Evolutionary conservation across 1,140 invertebrate genomes (phyloP).

Genomic region (Nasonia longicornis): DNA sequence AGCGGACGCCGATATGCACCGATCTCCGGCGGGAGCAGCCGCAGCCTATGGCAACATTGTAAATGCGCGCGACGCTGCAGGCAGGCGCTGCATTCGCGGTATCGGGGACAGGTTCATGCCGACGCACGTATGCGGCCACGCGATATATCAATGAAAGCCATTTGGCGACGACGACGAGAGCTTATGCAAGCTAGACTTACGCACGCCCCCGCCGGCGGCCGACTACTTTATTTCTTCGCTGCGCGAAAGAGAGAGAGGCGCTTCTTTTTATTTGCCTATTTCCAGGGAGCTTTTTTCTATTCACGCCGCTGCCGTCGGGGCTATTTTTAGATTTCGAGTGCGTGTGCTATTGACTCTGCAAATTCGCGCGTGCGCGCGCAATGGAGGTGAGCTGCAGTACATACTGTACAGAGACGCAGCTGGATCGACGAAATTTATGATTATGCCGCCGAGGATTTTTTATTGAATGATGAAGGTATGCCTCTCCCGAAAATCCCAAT

Average conservation of each 20-base stretch:
- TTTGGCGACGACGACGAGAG: conserved; percentile 1
- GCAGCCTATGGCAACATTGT: conserved; percentile 46
- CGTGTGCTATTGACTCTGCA: not conserved
- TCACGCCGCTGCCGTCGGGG: not conserved
- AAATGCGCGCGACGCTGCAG: conserved; percentile 49
- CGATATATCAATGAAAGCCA: conserved; percentile 33
- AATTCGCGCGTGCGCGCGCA: not conserved
- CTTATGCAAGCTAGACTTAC: not conserved
- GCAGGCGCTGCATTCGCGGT: conserved; percentile 48
- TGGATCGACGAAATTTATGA: too few relatives aligned
- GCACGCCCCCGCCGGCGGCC: not conserved
- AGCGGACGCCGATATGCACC: conserved; percentile 54
- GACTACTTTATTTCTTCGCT: not conserved
- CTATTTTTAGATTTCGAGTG: not conserved
- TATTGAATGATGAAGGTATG: too few relatives aligned
- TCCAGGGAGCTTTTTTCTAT: not conserved
- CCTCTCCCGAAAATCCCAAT: too few relatives aligned
- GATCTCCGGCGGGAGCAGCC: not conserved
- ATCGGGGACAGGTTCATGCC: conserved; percentile 41
- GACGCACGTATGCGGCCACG: not conserved
- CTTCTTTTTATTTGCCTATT: not conserved
- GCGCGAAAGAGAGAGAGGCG: not conserved
- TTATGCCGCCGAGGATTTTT: too few relatives aligned
- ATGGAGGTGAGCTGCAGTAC: too few relatives aligned
- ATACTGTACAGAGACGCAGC: too few relatives aligned